Conservation (phyloP, 2,797 vertebrate species). For the Gobionotothen gibberifrons region DNA sequence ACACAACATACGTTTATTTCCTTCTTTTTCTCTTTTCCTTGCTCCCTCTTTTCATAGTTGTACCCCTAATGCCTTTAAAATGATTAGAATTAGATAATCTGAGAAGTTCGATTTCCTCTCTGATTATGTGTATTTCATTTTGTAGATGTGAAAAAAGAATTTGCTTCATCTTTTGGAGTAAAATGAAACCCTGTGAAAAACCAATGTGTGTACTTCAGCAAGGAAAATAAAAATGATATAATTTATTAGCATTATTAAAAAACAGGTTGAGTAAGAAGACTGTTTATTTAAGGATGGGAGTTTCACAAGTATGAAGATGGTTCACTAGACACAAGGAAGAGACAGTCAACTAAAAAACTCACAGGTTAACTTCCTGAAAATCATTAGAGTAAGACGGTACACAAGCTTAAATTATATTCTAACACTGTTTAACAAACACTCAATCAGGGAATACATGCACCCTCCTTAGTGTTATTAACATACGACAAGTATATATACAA, state of each 20-base stretch:
- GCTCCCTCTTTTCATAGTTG: background rate
- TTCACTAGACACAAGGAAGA: conserved; percentile 30
- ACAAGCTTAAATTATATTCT: conserved; percentile 45
- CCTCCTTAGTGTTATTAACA: conserved; percentile 52
- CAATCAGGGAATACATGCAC: conserved; percentile 37
- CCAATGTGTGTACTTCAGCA: background rate
- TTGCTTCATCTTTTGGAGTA: background rate
- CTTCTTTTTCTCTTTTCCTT: too few relatives aligned
- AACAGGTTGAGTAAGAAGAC: conserved; percentile 26
- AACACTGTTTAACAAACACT: conserved; percentile 45
- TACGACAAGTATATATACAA: conserved; percentile 67
- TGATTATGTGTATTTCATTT: background rate
- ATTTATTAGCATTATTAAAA: conserved; percentile 56
- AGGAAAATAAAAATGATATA: conserved; percentile 40
- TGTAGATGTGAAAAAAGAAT: background rate
- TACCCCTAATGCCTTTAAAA: background rate
- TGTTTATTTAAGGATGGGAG: conserved; percentile 11
- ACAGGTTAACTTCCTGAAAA: conserved; percentile 8
- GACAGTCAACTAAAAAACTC: conserved; percentile 10
- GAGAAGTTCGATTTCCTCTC: background rate
- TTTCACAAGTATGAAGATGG: conserved; percentile 38
- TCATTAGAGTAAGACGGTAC: conserved; percentile 20
- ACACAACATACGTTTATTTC: conserved; percentile 24
- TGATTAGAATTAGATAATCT: background rate
- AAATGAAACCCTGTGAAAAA: background rate